phyloP scores from a whole-genome alignment of 2,888 invertebrate genomes.

The Taphrorychus bicolor region DNA sequence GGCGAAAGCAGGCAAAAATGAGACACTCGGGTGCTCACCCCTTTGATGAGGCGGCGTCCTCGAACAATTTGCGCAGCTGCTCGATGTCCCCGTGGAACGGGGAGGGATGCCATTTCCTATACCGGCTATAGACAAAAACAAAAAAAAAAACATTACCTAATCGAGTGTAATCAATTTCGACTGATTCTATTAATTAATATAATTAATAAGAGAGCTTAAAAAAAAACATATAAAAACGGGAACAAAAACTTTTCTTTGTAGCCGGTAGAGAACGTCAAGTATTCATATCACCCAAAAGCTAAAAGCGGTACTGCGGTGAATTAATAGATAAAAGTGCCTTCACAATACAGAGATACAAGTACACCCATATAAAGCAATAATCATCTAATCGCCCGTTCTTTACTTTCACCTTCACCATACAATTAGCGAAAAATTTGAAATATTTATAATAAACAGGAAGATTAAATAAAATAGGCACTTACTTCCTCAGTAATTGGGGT shows the following conservation, averaged over 20 bases:
- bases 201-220: no score
- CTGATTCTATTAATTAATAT: no score
- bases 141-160: background rate
- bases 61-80: constrained; percentile 78
- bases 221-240: background rate
- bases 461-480: constrained; percentile 48
- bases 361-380: constrained; percentile 11
- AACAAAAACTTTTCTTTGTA: constrained; percentile 4
- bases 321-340: constrained; percentile 10
- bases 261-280: constrained; percentile 18
- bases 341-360: constrained; percentile 11
- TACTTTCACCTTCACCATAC: background rate
- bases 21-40: constrained; percentile 47
- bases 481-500: constrained; percentile 70
- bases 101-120: constrained; percentile 86
- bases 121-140: constrained; percentile 64
- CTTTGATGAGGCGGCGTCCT: constrained; percentile 68
- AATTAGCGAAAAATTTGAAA: background rate
- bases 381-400: no score
- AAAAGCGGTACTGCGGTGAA: constrained; percentile 24
- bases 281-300: constrained; percentile 14
- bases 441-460: background rate
- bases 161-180: background rate
- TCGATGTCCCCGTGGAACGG: constrained; percentile 81
- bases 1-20: constrained; percentile 8